Percentiles rank a stretch among this genome's conserved stretches.
Conservation (phyloP, 2,888 invertebrate genomes). For the Neoascia interrupta region DNA sequence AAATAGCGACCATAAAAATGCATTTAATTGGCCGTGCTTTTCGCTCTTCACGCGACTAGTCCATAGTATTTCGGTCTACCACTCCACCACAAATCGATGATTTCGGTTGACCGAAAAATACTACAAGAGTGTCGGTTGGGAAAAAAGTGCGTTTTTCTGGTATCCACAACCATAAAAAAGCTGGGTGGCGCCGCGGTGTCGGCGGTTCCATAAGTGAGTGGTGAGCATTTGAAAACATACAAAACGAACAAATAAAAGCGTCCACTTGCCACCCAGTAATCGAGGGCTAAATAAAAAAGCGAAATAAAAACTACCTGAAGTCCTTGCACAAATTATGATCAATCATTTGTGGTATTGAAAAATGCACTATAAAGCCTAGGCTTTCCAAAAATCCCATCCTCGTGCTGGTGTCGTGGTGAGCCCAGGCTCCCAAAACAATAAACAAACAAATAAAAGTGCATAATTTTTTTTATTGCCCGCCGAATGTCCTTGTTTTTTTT, state of each 20-base stretch:
- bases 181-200: not conserved
- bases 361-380: conserved; percentile 8
- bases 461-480: conserved; percentile 3
- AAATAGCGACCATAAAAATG: conserved; percentile 29
- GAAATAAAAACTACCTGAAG: not conserved
- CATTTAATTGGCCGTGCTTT: conserved; percentile 54
- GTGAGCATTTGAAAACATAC: conserved; percentile 62
- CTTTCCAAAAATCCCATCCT: conserved; percentile 41
- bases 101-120: conserved; percentile 66
- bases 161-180: conserved; percentile 39
- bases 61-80: conserved; percentile 58
- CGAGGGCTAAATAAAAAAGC: conserved; percentile 32
- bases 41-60: conserved; percentile 51
- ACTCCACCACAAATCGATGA: conserved; percentile 66
- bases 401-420: conserved; percentile 51
- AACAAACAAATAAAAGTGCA: conserved; percentile 60
- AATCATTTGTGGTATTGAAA: conserved; percentile 49
- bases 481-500: conserved; percentile 36
- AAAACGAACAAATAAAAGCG: conserved; percentile 60
- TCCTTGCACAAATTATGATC: conserved; percentile 51
- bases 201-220: conserved; percentile 55
- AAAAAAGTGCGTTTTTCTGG: conserved; percentile 33
- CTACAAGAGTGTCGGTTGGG: conserved; percentile 53
- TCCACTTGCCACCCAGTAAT: conserved; percentile 60
- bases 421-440: conserved; percentile 65